These are phyloP conservation scores for Tyto alba DNA, from an alignment of 2,113 vertebrate genomes.

Conservation along the genomic window DNA sequence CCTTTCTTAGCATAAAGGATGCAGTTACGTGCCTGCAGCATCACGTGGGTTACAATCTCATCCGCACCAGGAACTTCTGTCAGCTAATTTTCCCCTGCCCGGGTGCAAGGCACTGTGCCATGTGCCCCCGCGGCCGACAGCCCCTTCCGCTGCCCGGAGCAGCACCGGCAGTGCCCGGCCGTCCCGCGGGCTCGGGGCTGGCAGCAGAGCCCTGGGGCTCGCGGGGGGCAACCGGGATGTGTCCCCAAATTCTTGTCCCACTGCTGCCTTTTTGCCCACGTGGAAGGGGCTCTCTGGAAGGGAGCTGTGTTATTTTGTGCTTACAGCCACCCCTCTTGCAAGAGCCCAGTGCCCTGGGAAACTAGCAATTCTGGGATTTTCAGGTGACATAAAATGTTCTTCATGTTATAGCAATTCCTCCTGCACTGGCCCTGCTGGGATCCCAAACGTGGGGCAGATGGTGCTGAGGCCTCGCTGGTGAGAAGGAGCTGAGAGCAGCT, in stretches of 20 bases:
- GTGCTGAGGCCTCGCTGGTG: background rate
- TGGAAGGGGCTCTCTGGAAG: background rate
- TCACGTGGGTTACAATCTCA: constrained; percentile 29
- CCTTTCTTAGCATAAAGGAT: constrained; percentile 62
- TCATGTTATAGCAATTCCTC: background rate
- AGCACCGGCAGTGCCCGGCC: background rate
- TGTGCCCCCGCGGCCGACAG: background rate
- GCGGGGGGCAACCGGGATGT: accelerated
- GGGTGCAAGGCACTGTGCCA: background rate
- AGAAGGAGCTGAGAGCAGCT: constrained; percentile 3
- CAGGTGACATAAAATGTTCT: background rate
- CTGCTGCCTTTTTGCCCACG: background rate
- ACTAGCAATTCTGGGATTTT: background rate
- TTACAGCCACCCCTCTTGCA: background rate
- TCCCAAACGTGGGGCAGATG: background rate
- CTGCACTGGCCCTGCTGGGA: accelerated
- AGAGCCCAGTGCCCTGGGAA: background rate
- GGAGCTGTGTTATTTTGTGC: background rate
- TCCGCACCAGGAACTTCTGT: constrained; percentile 20
- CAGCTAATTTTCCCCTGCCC: constrained; percentile 15
- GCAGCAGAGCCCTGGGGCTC: background rate
- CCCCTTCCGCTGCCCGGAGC: background rate
- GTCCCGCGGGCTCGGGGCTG: accelerated
- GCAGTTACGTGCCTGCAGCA: constrained; percentile 29
- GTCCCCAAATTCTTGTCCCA: accelerated